Base-by-base conservation (phyloP, 2,888 invertebrate genomes). In the Acrocyrtus sp. region DNA sequence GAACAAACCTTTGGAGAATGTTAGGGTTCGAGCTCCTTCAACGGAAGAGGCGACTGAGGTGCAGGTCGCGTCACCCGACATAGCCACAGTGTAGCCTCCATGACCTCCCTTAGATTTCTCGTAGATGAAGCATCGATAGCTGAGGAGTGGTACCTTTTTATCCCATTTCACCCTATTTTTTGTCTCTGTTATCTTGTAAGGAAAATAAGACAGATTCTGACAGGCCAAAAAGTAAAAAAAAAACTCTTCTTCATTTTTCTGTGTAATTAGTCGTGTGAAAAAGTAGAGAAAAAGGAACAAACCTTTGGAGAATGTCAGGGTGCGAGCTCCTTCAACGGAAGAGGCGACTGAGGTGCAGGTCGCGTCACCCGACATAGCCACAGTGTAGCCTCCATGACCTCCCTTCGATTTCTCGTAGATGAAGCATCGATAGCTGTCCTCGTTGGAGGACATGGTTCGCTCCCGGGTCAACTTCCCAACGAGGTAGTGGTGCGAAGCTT, bases 81-180 rank as follows among this genome's bases (percentile, higher is more conserved):
- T 95, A 3, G 95, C 94, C 80, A 95, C 91, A 83, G 92, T 88
- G 86, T 92, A 94, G 84, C 92, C 92, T 74, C 47, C 45, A 43
- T 74, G 62, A 2, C 72, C 79, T 15, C 48, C 54, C 51, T 77
- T 77, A 81, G 77, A 83, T 78, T 92, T 93, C 87, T 94, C 95
- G 86, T 94, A 95, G 76, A 96, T 96, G 87, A 96, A 96, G 86
- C 97, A 96, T 80, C 96, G 88, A 87, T 94, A 97, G 79, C 94
- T 90, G n/a, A n/a, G n/a, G n/a, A n/a, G n/a, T n/a, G n/a, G n/a
- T n/a, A n/a, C n/a, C n/a, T n/a, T n/a, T n/a, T n/a, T n/a, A n/a
- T n/a, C n/a, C n/a, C n/a, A n/a, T n/a, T n/a, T n/a, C n/a, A n/a
- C n/a, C n/a, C n/a, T n/a, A n/a, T n/a, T n/a, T n/a, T n/a, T n/a